These are phyloP conservation scores for Nephrotoma flavescens DNA, from an alignment of 2,888 invertebrate genomes.

Conservation along the genomic window DNA sequence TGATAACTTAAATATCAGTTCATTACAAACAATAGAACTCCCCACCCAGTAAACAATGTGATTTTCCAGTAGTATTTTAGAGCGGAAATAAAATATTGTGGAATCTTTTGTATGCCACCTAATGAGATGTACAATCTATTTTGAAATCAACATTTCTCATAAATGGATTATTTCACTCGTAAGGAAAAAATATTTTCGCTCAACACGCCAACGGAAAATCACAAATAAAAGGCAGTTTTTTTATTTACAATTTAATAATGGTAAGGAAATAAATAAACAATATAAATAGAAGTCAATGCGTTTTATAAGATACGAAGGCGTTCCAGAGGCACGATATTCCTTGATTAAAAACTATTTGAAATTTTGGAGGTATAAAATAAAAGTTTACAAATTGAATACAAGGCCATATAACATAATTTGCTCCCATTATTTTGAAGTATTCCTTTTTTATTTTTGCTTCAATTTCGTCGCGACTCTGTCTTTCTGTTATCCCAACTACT, in stretches of 20 bases:
- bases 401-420: conserved; percentile 70
- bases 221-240: too few relatives aligned
- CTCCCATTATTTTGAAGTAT: conserved; percentile 45
- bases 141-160: neutral
- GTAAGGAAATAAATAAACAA: neutral
- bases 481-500: conserved; percentile 42
- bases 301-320: conserved; percentile 62
- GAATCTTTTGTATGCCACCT: too few relatives aligned
- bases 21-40: neutral
- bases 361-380: conserved; percentile 62
- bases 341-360: conserved; percentile 68
- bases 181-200: too few relatives aligned
- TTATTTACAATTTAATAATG: neutral
- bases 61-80: neutral
- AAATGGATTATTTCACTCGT: too few relatives aligned
- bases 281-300: neutral
- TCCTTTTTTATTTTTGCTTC: conserved; percentile 40
- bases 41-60: neutral
- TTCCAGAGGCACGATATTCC: conserved; percentile 71
- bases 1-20: neutral
- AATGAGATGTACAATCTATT: neutral
- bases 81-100: too few relatives aligned
- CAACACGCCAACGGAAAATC: too few relatives aligned
- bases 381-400: conserved; percentile 76
- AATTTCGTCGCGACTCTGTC: conserved; percentile 36